Evolutionary conservation across 2,888 invertebrate species (phyloP), one percentile per base, ranked within the genome.

Genomic region (Limnephilus rhombicus): DNA sequence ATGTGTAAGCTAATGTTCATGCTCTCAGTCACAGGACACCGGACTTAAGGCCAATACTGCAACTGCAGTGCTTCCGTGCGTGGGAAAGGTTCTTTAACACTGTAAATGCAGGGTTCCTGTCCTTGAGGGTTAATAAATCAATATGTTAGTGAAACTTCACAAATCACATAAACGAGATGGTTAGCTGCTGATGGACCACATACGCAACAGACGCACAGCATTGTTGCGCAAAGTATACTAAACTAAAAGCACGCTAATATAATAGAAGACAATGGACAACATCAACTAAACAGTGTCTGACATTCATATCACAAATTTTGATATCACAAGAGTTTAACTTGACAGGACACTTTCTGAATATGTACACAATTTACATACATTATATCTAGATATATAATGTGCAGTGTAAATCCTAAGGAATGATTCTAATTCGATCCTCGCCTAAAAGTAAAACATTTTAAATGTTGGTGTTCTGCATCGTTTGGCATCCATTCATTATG

Each of bases 381-480:
- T 49, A 68, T 68, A 18, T 68, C 18, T 68, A 68, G 18, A 68
- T 68, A 68, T 68, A 24, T 68, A 68, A 24, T 24, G 53, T 68
- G 53, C 53, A 1, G 5, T 24, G 53, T 68, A 68, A 68, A 68
- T 68, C 24, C 53, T 68, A 68, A 1, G 53, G 53, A 68, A 68
- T 68, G 53, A 68, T 24, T 68, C 53, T 68, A 68, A 68, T 15
- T 24, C 49, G 1, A 68, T 24, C 53, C 53, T 68, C 18, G 5
- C 53, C 53, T 68, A 68, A 68, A 68, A 68, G 7, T 68, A 68
- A 68, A 83, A 34, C 37, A 31, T 83, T 85, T 41, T 41, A 85
- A 87, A 87, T 31, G 34, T 87, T 87, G 87, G 87, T 87, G 87
- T 87, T 87, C 31, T 24, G 87, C 29, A 49, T 53, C 53, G 13